Conservation (phyloP, 2,113 vertebrate species). For the Australoheros scitulus region DNA sequence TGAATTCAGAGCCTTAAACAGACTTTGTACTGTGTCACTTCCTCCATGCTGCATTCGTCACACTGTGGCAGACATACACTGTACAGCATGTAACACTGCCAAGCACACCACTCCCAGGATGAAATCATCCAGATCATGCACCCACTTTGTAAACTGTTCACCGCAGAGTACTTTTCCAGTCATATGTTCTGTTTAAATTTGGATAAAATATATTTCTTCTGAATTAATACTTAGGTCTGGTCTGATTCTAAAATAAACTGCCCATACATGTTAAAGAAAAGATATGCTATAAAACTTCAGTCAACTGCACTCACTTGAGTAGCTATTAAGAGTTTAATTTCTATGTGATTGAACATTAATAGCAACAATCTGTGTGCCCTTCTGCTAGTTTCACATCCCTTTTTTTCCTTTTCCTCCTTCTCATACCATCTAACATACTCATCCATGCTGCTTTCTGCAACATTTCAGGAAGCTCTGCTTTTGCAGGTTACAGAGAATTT, state of each 20-base stretch:
- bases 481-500: neutral
- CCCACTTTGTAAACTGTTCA: neutral
- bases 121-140: conserved; percentile 30
- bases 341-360: neutral
- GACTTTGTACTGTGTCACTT: conserved; percentile 72
- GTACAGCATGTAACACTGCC: conserved; percentile 9
- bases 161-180: neutral
- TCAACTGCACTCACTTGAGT: neutral
- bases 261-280: neutral
- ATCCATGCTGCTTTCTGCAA: neutral
- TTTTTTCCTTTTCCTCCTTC: neutral
- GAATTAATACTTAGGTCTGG: too few species aligned
- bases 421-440: neutral
- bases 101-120: conserved; percentile 52
- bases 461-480: conserved; percentile 10
- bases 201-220: neutral
- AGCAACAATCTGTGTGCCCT: neutral
- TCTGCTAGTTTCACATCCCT: conserved; percentile 18
- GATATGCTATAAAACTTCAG: neutral
- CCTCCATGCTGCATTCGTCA: conserved; percentile 37
- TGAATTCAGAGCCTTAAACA: conserved; percentile 64
- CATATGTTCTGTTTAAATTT: neutral
- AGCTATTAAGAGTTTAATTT: neutral
- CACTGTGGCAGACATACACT: conserved; percentile 4
- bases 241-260: too few species aligned